Base-by-base conservation (phyloP, 1,140 invertebrate genomes). In the Drosophila albomicans region DNA sequence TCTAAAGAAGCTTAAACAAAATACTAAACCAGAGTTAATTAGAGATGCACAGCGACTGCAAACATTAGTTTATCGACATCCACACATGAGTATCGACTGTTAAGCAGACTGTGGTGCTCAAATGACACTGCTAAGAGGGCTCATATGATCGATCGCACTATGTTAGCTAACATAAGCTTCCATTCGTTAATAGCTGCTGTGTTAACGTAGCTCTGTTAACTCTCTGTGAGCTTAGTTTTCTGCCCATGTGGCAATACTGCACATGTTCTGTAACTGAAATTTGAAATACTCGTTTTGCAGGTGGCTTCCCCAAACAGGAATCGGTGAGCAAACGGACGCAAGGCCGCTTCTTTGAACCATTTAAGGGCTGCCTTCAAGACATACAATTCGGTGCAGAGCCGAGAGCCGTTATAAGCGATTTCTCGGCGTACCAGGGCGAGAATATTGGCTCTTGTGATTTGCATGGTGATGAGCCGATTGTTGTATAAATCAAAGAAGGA, bases 371-470 rank as follows among this genome's bases (percentile, higher is more conserved):
- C 69, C 82, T 94, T 15, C 82, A 92, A 74, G 93, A 93, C 48
- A 92, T 93, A 52, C 82, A 90, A 57, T 92, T 92, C 43, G 91
- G 90, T 5, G 75, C 81, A 41, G 92, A 92, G 38, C 79, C 71
- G 69, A 92, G 81, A 56, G 79, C 75, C 51, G 68, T 89, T 68
- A 85, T 93, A 38, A 88, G 56, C 70, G 94, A 95, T 86, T 94
- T 95, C 76, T 93, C 93, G 46, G 70, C 87, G 2, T 94, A 93
- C 70, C 92, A 94, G 68, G 94, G 94, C 57, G 93, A 93, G 78
- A 94, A 95, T 78, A 93, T 95, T 80, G 93, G 93, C 63, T 93
- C 93, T 65, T 95, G 94, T 91, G 93, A 94, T 87, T 68, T 92
- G 63, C 89, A 92, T 71, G 92, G 91, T 16, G 92, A 92, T 61